A percentile compares a stretch with the other conserved stretches of the same genome.
phyloP scores from a whole-genome alignment of 2,888 invertebrate genomes.

The Psylliodes chrysocephalus region DNA sequence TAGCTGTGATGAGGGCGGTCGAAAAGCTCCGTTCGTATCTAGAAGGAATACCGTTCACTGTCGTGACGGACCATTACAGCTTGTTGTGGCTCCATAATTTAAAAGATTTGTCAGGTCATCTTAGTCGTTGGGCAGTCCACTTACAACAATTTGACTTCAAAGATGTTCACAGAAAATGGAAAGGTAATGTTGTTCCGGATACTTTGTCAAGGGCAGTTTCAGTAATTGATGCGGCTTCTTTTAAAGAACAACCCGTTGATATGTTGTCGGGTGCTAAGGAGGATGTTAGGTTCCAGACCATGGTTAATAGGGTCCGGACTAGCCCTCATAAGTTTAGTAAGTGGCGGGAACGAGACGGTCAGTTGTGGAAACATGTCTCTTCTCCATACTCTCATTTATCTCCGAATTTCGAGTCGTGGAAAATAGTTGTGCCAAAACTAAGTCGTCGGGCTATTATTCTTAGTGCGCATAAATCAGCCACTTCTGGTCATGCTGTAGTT shows the following conservation, averaged over 20 bases:
- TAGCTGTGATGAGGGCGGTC: slow-evolving; percentile 34
- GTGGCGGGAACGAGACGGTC: background rate
- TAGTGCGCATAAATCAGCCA: background rate
- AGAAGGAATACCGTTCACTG: slow-evolving; percentile 37
- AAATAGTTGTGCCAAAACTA: background rate
- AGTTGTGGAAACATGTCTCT: background rate
- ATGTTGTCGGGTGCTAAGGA: background rate
- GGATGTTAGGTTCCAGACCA: background rate
- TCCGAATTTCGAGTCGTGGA: background rate
- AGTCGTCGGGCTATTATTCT: background rate
- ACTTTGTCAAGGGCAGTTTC: background rate
- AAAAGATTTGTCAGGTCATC: background rate
- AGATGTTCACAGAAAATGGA: background rate
- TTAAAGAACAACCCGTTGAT: background rate
- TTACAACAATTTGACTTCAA: slow-evolving; percentile 1
- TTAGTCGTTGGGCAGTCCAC: background rate
- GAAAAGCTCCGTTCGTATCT: slow-evolving; percentile 40
- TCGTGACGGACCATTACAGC: slow-evolving; percentile 19
- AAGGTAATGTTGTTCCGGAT: background rate
- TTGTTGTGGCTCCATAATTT: background rate
- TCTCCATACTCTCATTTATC: background rate
- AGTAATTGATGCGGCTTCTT: background rate
- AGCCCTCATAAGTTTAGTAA: background rate
- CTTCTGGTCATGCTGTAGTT: background rate
- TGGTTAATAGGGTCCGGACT: background rate